Conservation (phyloP, 2,888 invertebrate genomes). For the Thera britannica region DNA sequence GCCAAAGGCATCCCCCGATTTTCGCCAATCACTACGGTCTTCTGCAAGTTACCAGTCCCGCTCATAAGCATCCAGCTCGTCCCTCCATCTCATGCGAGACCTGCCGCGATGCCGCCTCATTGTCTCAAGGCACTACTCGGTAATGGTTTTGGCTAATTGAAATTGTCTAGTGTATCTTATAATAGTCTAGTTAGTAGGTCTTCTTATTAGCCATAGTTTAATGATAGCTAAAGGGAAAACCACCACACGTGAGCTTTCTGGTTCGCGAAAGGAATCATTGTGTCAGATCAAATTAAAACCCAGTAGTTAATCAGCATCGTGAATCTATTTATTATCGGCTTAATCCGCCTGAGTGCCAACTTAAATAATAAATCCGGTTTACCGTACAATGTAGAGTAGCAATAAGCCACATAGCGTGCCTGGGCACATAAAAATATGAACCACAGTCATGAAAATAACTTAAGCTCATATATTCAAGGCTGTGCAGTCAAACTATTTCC, state of each 20-base stretch:
- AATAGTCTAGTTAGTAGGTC: no score
- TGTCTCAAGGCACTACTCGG: no score
- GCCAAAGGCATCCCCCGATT: no score
- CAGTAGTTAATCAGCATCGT: conserved; percentile 33
- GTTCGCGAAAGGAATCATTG: conserved; percentile 17
- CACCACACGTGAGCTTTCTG: conserved; percentile 4
- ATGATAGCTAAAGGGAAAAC: neutral
- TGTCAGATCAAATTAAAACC: conserved; percentile 32
- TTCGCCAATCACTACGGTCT: no score
- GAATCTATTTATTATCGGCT: conserved; percentile 34
- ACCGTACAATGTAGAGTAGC: conserved; percentile 12
- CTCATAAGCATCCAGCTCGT: no score
- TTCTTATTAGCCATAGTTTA: no score
- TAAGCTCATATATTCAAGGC: neutral
- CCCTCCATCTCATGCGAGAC: no score
- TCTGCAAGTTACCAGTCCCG: no score
- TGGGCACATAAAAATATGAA: neutral
- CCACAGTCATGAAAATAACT: neutral
- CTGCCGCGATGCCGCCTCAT: no score
- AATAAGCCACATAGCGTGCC: conserved; percentile 10
- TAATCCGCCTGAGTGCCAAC: conserved; percentile 35
- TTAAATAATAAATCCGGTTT: conserved; percentile 37
- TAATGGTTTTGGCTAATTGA: no score
- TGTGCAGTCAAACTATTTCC: no score
- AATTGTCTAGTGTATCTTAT: no score